Base-by-base conservation (phyloP, 2,797 vertebrate species). In the Diplodus sargus region DNA sequence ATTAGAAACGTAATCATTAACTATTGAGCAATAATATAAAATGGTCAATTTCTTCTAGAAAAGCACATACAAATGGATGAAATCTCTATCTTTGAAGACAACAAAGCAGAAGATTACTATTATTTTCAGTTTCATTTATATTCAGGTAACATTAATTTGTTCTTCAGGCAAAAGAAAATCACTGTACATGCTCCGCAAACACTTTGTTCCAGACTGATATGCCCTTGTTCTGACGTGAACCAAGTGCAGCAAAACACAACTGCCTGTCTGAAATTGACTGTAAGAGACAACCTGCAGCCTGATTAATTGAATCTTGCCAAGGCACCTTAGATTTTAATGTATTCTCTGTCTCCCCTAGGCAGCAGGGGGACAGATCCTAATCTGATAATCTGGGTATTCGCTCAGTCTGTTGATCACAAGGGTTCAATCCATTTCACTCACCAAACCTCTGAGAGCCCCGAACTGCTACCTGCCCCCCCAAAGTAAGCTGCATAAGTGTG, bases 321-420 rank as follows among this genome's bases (percentile, higher is more conserved):
- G 82, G 85, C 85, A 87, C 85, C 88, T 88, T 82, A 17, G 82
- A 85, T 88, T 90, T 88, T 90, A 93, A 94, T 90, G 90, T 90
- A 93, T 94, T 92, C 90, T 88, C 85, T 56, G 83, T 85, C 85
- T 90, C 89, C 90, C 84, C 83, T 74, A 80, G 49, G 88, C 89
- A 91, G 87, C 76, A 61, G 67, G 78, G 86, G 91, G 74, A 85
- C 84, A 88, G 85, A 89, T 93, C 87, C 85, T 92, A 93, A 94
- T 93, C 92, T 92, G 94, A 93, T 95, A 93, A 95, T 95, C 93
- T 92, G 89, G 91, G 91, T 93, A 93, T 95, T 91, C 83, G 88
- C 89, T 88, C 84, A 84, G 84, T 90, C 79, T 93, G 91, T 93
- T 93, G 93, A 94, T 92, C 92, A 92, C 87, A 85, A 77, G 60